These are phyloP conservation scores for Stichopus chloronotus DNA, from an alignment of 35 echinoderm and acorn worm genomes.

Conservation along the genomic window DNA sequence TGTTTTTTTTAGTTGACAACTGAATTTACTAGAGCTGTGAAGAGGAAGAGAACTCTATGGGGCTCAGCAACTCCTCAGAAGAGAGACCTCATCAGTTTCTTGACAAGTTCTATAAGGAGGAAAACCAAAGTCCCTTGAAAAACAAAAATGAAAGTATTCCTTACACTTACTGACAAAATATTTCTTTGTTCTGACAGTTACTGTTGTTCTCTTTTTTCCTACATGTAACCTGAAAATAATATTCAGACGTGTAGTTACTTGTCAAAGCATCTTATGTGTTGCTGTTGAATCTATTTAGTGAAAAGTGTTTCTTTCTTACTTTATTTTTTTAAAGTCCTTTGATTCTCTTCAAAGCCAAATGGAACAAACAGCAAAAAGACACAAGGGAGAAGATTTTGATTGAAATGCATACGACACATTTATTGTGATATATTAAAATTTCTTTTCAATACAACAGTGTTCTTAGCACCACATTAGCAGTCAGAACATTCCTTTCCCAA, in stretches of 20 bases:
- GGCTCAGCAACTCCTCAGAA: not conserved
- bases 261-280: too few relatives aligned
- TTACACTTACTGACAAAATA: too few relatives aligned
- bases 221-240: too few relatives aligned
- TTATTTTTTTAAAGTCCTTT: too few relatives aligned
- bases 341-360: too few relatives aligned
- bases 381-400: not conserved
- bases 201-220: too few relatives aligned
- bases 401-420: not conserved
- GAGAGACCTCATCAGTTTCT: constrained; percentile 12
- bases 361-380: too few relatives aligned
- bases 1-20: not conserved
- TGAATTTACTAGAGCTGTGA: not conserved
- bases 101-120: not conserved
- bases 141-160: not conserved
- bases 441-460: not conserved
- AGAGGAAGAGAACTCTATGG: constrained; percentile 34
- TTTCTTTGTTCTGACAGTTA: too few relatives aligned
- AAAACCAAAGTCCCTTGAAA: not conserved
- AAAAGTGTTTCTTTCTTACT: too few relatives aligned
- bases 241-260: too few relatives aligned
- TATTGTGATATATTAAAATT: not conserved
- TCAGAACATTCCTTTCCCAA: not conserved
- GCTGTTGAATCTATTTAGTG: too few relatives aligned
- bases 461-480: constrained; percentile 15